These are phyloP conservation scores for Drosophila lowei DNA, from an alignment of 1,140 invertebrate species.

Conservation along the genomic window DNA sequence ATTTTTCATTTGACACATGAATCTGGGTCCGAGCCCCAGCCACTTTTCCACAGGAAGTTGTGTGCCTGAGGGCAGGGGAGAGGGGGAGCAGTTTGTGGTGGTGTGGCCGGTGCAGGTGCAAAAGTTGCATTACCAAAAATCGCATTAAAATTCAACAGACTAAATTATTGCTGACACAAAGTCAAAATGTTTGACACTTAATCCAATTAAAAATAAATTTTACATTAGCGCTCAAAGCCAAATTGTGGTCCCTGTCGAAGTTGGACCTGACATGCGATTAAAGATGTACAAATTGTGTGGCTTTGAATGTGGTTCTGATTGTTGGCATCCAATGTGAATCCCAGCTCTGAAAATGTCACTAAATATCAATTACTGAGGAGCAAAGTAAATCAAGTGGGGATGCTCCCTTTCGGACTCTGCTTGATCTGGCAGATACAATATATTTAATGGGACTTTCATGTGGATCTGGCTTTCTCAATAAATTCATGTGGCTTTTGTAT, in stretches of 20 bases:
- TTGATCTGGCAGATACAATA: slow-evolving; percentile 35
- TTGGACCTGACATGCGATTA: slow-evolving; percentile 33
- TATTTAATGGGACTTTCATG: slow-evolving; percentile 42
- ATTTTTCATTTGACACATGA: slow-evolving; percentile 66
- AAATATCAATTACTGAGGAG: slow-evolving; percentile 27
- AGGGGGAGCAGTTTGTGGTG: not conserved
- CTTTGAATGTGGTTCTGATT: not conserved
- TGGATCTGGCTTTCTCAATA: slow-evolving; percentile 20
- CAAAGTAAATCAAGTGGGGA: slow-evolving; percentile 18
- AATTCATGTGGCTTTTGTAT: slow-evolving; percentile 49
- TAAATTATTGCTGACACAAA: slow-evolving; percentile 70
- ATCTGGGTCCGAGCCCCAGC: too few relatives aligned
- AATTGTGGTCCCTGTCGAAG: slow-evolving; percentile 28
- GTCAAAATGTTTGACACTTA: slow-evolving; percentile 78
- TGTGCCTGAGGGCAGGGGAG: not conserved
- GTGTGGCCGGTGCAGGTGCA: slow-evolving; percentile 13
- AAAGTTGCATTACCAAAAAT: slow-evolving; percentile 68
- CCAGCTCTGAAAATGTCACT: slow-evolving; percentile 1
- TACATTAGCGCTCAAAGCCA: slow-evolving; percentile 57
- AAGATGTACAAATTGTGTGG: slow-evolving; percentile 22
- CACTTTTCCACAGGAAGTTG: too few relatives aligned
- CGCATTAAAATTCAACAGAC: slow-evolving; percentile 71
- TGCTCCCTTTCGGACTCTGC: slow-evolving; percentile 11
- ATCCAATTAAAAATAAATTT: slow-evolving; percentile 79
- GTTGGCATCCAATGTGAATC: too few relatives aligned